Percentiles rank a stretch among this genome's conserved stretches.
Conservation (phyloP, 2,113 vertebrate species). For the Pteronura brasiliensis region DNA sequence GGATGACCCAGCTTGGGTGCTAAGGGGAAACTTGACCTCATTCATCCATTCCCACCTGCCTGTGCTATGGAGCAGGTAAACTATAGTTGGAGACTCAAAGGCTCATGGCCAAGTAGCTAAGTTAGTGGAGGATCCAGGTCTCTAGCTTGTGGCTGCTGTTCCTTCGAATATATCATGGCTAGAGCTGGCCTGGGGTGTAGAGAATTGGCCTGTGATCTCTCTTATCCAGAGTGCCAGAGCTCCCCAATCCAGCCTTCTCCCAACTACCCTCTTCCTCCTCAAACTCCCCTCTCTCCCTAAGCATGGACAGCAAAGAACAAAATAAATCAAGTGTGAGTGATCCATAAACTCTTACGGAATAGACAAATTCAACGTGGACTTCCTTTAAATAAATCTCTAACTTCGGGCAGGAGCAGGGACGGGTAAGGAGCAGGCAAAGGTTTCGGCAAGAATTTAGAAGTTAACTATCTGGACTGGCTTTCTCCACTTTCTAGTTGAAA, state of each 20-base stretch:
- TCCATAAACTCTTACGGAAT: neutral
- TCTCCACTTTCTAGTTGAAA: neutral
- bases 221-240: neutral
- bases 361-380: neutral
- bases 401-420: neutral
- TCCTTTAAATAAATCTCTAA: neutral
- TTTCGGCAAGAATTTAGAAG: slow-evolving; percentile 1
- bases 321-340: neutral
- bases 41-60: neutral
- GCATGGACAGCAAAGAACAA: neutral
- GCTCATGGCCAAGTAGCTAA: neutral
- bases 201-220: neutral
- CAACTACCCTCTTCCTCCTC: neutral
- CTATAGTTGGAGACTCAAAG: neutral
- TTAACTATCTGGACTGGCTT: neutral
- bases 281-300: neutral
- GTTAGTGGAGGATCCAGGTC: neutral
- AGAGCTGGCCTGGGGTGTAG: neutral
- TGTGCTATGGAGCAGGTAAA: neutral
- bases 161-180: neutral
- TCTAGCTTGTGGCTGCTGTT: neutral
- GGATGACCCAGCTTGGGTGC: neutral
- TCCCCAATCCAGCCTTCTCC: neutral
- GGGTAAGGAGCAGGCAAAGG: neutral
- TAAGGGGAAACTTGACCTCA: neutral